These are phyloP conservation scores for Caenorhabditis tropicalis DNA, from an alignment of 1,140 invertebrate genomes.

Conservation along the genomic window DNA sequence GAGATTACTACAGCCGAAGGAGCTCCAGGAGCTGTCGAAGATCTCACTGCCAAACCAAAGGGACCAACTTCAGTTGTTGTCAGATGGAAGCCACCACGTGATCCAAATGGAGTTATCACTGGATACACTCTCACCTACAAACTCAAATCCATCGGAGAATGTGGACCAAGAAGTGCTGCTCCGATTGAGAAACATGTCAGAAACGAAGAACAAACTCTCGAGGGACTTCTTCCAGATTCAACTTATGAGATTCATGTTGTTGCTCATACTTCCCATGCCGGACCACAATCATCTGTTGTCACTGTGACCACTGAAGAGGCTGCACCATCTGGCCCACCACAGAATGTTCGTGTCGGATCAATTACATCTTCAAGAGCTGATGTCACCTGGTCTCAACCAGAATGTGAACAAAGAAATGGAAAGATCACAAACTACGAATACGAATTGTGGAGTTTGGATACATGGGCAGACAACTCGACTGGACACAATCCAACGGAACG, in stretches of 20 bases:
- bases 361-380: constrained; percentile 69
- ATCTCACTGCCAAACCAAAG: constrained; percentile 61
- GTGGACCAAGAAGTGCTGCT: constrained; percentile 60
- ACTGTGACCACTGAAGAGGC: constrained; percentile 67
- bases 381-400: constrained; percentile 69
- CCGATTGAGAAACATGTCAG: constrained; percentile 62
- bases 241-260: constrained; percentile 70
- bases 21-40: constrained; percentile 66
- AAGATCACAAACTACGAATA: constrained; percentile 71
- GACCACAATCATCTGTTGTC: constrained; percentile 66
- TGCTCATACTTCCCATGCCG: constrained; percentile 68
- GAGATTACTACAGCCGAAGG: constrained; percentile 64
- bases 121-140: constrained; percentile 71
- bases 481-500: constrained; percentile 58
- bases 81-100: constrained; percentile 63
- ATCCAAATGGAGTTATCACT: constrained; percentile 71
- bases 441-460: constrained; percentile 64
- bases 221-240: constrained; percentile 68
- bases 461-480: constrained; percentile 63
- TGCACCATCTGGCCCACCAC: constrained; percentile 65
- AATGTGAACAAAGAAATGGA: constrained; percentile 70
- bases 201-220: constrained; percentile 54
- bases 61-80: constrained; percentile 59
- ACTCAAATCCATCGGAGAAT: constrained; percentile 71
- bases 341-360: constrained; percentile 63